Conservation (phyloP, 2,888 invertebrate genomes). For the Trissolcus japonicus region DNA sequence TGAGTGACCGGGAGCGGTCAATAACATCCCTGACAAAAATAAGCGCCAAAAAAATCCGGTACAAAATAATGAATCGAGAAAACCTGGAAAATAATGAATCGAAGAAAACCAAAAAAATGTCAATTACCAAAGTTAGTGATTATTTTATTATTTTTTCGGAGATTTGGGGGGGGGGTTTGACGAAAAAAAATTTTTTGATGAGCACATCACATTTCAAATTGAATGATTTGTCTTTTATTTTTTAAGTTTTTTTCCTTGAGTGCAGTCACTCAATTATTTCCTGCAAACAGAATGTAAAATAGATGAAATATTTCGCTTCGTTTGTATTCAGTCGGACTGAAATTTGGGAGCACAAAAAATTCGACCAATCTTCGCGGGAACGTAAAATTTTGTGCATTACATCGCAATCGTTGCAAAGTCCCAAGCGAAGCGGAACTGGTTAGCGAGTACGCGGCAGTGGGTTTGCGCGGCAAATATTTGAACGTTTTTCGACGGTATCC, state of each 20-base stretch:
- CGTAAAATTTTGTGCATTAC: slow-evolving; percentile 40
- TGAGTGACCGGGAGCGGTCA: too few relatives aligned
- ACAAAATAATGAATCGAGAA: too few relatives aligned
- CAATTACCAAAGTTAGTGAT: too few relatives aligned
- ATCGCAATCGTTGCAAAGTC: slow-evolving; percentile 51
- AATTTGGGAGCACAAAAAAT: slow-evolving; percentile 40
- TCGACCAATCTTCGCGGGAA: slow-evolving; percentile 38
- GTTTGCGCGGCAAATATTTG: slow-evolving; percentile 62
- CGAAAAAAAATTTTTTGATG: too few relatives aligned
- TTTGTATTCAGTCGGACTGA: slow-evolving; percentile 39
- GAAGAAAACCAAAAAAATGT: too few relatives aligned
- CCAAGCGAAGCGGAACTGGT: slow-evolving; percentile 60
- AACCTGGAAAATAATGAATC: too few relatives aligned
- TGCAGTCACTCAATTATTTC: slow-evolving; percentile 41
- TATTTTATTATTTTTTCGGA: too few relatives aligned
- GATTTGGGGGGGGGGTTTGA: too few relatives aligned
- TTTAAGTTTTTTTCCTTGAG: background rate
- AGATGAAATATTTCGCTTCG: slow-evolving; percentile 52
- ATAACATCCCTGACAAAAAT: too few relatives aligned
- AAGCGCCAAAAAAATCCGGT: too few relatives aligned
- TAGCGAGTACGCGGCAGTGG: slow-evolving; percentile 51
- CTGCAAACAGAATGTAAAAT: slow-evolving; percentile 52
- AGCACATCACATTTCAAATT: too few relatives aligned
- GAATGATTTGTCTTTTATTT: slow-evolving; percentile 18
- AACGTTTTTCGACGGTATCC: slow-evolving; percentile 68